Evolutionary conservation across 2,888 invertebrate genomes (phyloP).

Genomic region (Nymphalis urticae): DNA sequence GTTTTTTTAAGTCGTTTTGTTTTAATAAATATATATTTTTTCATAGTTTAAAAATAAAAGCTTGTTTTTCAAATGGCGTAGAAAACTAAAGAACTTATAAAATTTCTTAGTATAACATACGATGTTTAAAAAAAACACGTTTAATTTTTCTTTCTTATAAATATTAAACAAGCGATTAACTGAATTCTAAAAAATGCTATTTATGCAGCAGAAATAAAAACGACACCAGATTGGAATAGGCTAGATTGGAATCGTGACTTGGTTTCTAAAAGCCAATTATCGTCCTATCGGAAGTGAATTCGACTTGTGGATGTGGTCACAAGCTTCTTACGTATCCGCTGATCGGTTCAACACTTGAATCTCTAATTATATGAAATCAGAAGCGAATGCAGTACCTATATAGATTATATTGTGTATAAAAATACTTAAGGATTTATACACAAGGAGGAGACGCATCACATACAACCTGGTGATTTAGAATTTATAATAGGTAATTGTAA

Average conservation of each 20-base stretch:
- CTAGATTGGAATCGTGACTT: slow-evolving; percentile 31
- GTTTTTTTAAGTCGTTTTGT: no score
- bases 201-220: slow-evolving; percentile 14
- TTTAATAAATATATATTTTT: no score
- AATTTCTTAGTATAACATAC: no score
- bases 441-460: neutral
- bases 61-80: no score
- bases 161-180: neutral
- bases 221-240: slow-evolving; percentile 5
- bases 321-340: slow-evolving; percentile 33
- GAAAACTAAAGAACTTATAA: no score
- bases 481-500: no score
- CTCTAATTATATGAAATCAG: slow-evolving; percentile 28
- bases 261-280: slow-evolving; percentile 30
- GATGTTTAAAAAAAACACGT: no score
- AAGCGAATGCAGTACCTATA: slow-evolving; percentile 6
- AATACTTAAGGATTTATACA: neutral
- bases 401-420: neutral
- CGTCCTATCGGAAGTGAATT: slow-evolving; percentile 57
- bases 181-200: neutral
- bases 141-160: neutral
- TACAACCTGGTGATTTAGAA: no score
- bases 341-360: slow-evolving; percentile 26
- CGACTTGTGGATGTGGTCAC: slow-evolving; percentile 51
- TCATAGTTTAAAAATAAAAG: no score